Evolutionary conservation across 2,797 vertebrate genomes (phyloP), one percentile per base, ranked within the genome.

Genomic region (Triplophysa bombifrons): DNA sequence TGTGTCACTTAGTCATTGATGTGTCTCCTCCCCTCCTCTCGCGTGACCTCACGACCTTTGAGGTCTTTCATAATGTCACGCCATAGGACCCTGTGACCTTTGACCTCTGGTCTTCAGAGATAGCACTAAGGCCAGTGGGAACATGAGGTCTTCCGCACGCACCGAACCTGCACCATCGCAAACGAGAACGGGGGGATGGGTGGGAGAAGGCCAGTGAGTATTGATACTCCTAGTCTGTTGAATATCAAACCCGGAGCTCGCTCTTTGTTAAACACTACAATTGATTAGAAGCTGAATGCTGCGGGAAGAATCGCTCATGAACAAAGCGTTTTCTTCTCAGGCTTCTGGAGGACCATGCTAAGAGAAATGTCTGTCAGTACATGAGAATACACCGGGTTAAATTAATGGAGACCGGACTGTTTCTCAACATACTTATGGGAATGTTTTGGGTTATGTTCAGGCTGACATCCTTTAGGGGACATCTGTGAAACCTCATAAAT

Each of bases 71-170:
- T 86, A 82, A 88, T 89, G 85, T 88, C 84, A 79, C 80, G 51
- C 80, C 85, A 87, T 85, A 85, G 82, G 76, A 73, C 50, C 66
- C 72, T 7, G 46, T 85, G 82, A 88, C 85, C 88, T 87, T 58
- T 88, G 86, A 88, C 87, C 84, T 60, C 1, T 12, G 76, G 83
- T 80, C 80, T 80, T 83, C 76, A 61, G 74, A 56, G 80, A 83
- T 81, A 74, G 58, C 78, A 74, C 51, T 80, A 20, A 68, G 82
- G 84, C 83, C 87, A 91, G 89, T 90, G 88, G 87, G 90, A 91
- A 89, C 88, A 75, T 84, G 71, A 69, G 80, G 75, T 78, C 84
- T 81, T 83, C 78, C 38, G 41, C 72, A 68, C 17, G 38, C 56
- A 77, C 65, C 41, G 25, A 74, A 60, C 58, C 20, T 38, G 71